Evolutionary conservation across 2,888 invertebrate species (phyloP).

Genomic region (Marasmarcha lunaedactyla): DNA sequence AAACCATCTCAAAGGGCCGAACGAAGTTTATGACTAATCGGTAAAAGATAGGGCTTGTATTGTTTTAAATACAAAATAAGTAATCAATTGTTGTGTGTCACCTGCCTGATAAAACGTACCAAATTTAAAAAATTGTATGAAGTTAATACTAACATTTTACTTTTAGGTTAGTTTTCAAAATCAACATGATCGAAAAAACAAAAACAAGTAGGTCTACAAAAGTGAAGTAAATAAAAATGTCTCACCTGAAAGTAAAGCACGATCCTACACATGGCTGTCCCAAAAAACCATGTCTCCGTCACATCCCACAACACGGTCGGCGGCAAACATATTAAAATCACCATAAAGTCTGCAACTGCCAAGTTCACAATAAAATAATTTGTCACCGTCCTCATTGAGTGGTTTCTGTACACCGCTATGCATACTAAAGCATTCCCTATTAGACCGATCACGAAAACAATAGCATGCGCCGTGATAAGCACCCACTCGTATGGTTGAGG

Average conservation of each 20-base stretch:
- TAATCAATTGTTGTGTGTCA: too few relatives aligned
- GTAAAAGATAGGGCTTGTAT: too few relatives aligned
- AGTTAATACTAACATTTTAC: too few relatives aligned
- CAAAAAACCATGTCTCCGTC: constrained; percentile 94
- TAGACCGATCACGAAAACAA: constrained; percentile 84
- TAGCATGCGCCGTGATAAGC: constrained; percentile 77
- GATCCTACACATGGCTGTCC: constrained; percentile 84
- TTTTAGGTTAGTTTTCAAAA: too few relatives aligned
- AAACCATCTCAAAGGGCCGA: too few relatives aligned
- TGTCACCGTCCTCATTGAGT: constrained; percentile 90
- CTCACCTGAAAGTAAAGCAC: constrained; percentile 91
- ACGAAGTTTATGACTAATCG: too few relatives aligned
- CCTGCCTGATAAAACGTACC: too few relatives aligned
- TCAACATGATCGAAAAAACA: too few relatives aligned
- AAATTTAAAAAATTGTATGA: too few relatives aligned
- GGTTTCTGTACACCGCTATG: constrained; percentile 87
- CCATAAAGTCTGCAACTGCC: constrained; percentile 89
- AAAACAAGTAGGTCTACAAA: too few relatives aligned
- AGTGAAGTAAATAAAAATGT: too few relatives aligned
- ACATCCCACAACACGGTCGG: constrained; percentile 92
- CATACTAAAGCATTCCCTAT: constrained; percentile 91
- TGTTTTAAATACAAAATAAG: too few relatives aligned
- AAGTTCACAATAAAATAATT: constrained; percentile 94
- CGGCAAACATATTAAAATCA: constrained; percentile 89
- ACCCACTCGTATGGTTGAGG: constrained; percentile 83